phyloP scores from a whole-genome alignment of 1,140 invertebrate species.

The Subanguina moxae region DNA sequence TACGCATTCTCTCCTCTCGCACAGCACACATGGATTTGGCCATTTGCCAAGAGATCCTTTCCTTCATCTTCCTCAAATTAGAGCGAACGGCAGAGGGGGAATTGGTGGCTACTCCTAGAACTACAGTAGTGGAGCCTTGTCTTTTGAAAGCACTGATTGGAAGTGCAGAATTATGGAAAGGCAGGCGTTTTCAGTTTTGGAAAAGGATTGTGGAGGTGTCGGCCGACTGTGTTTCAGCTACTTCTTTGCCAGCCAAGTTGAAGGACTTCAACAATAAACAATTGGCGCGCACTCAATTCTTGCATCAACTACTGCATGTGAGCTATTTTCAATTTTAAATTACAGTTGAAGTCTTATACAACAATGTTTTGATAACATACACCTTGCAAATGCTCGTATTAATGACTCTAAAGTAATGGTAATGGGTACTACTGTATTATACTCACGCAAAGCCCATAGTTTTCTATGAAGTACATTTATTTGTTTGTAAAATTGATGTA shows the following conservation, averaged over 20 bases:
- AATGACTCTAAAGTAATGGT: too few relatives aligned
- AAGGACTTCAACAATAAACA: conserved; percentile 28
- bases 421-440: too few relatives aligned
- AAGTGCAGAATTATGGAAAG: conserved; percentile 34
- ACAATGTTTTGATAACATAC: too few relatives aligned
- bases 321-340: conserved; percentile 10
- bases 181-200: conserved; percentile 32
- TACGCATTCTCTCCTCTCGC: conserved; percentile 33
- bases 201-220: conserved; percentile 17
- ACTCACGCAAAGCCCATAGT: too few relatives aligned
- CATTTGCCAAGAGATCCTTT: conserved; percentile 23
- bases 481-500: too few relatives aligned
- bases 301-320: conserved; percentile 19
- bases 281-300: conserved; percentile 20
- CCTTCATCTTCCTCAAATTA: conserved; percentile 39
- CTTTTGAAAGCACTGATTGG: conserved; percentile 32
- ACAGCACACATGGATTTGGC: conserved; percentile 25
- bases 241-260: conserved; percentile 16
- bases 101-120: conserved; percentile 18
- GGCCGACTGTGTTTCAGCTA: conserved; percentile 14
- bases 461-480: too few relatives aligned
- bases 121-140: conserved; percentile 31
- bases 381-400: too few relatives aligned
- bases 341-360: too few relatives aligned
- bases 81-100: conserved; percentile 18